Percentiles rank a stretch among this genome's conserved stretches.
Evolutionary conservation across 2,113 vertebrate species (phyloP).

Genomic region (Tachycineta bicolor): DNA sequence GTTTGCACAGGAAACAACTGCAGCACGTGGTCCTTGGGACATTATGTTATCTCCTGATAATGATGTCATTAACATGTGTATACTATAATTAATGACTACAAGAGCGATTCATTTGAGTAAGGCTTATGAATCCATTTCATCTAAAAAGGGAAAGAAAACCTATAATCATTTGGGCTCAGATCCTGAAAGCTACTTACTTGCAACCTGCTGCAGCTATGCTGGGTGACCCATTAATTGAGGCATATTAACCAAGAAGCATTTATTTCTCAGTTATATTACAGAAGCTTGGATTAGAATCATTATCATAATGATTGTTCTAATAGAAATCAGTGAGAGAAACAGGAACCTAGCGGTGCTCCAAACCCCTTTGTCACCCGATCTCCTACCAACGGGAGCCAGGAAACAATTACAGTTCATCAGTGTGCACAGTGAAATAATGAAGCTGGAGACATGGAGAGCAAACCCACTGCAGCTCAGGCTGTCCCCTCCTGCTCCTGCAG

Average conservation of each 20-base stretch:
- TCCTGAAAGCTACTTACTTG: conserved; percentile 58
- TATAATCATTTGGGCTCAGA: conserved; percentile 56
- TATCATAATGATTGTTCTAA: conserved; percentile 65
- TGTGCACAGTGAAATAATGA: background rate
- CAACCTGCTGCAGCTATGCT: conserved; percentile 44
- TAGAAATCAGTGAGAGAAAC: conserved; percentile 56
- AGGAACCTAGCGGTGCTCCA: conserved; percentile 53
- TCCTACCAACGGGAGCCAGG: background rate
- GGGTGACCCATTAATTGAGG: conserved; percentile 56
- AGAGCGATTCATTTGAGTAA: conserved; percentile 50
- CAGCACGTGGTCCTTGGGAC: conserved; percentile 44
- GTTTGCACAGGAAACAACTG: conserved; percentile 67
- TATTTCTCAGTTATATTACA: conserved; percentile 57
- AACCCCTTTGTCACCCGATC: conserved; percentile 30
- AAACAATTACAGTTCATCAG: conserved; percentile 53
- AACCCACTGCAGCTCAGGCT: background rate
- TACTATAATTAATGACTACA: conserved; percentile 69
- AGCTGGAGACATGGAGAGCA: background rate
- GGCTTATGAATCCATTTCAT: conserved; percentile 62
- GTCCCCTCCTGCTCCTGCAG: background rate
- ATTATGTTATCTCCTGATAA: conserved; percentile 67
- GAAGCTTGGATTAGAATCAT: conserved; percentile 53
- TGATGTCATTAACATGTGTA: conserved; percentile 70
- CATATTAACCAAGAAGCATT: conserved; percentile 54
- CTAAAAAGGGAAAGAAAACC: conserved; percentile 60